These are phyloP conservation scores for Drosophila niveifrons DNA, from an alignment of 2,888 invertebrate genomes.

Conservation along the genomic window DNA sequence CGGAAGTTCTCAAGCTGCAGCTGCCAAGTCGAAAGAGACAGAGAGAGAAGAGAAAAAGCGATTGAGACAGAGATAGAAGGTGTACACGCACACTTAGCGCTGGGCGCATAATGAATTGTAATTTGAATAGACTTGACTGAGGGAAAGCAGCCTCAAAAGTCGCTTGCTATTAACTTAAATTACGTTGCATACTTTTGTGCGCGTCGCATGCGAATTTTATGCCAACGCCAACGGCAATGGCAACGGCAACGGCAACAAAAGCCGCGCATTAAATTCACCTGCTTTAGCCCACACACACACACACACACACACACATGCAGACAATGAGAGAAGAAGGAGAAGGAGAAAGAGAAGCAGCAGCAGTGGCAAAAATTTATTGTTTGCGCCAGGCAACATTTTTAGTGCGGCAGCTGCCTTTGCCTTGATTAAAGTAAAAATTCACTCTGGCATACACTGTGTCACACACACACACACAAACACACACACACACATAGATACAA, in stretches of 20 bases:
- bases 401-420: slow-evolving; percentile 63
- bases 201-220: slow-evolving; percentile 53
- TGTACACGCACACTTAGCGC: slow-evolving; percentile 41
- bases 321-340: neutral
- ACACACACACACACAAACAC: slow-evolving; percentile 2
- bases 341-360: slow-evolving; percentile 4
- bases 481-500: slow-evolving; percentile 5
- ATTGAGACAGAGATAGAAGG: slow-evolving; percentile 4
- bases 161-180: slow-evolving; percentile 75
- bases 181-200: slow-evolving; percentile 74
- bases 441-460: slow-evolving; percentile 10
- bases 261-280: slow-evolving; percentile 60
- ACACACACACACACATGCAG: slow-evolving; percentile 10
- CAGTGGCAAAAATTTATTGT: slow-evolving; percentile 66
- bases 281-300: slow-evolving; percentile 21
- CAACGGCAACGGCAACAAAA: slow-evolving; percentile 45
- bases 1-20: slow-evolving; percentile 59
- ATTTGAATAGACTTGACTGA: slow-evolving; percentile 65
- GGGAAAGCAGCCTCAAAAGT: slow-evolving; percentile 43
- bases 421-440: slow-evolving; percentile 71
- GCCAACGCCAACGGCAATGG: slow-evolving; percentile 31
- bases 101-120: slow-evolving; percentile 74
- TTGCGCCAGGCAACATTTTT: slow-evolving; percentile 56
- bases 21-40: slow-evolving; percentile 22
- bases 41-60: slow-evolving; percentile 14